phyloP scores from a whole-genome alignment of 1,140 invertebrate genomes.

The Triops cancriformis region DNA sequence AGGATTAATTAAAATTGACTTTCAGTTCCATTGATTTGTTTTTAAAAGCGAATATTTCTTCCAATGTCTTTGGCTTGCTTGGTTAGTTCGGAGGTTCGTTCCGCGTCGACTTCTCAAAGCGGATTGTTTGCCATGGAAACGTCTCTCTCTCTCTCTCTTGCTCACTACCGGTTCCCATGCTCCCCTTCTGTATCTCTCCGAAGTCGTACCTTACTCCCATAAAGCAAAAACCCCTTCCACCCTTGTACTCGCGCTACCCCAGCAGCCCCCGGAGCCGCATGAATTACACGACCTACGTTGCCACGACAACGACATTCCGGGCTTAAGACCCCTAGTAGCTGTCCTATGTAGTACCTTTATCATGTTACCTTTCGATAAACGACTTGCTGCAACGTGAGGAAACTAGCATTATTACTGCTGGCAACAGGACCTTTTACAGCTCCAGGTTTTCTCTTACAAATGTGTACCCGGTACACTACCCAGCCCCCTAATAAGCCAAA shows the following conservation, averaged over 20 bases:
- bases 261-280: not conserved
- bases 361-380: not conserved
- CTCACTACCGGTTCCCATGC: not conserved
- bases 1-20: not conserved
- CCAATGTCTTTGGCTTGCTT: not conserved
- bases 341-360: not conserved
- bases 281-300: not conserved
- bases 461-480: not conserved
- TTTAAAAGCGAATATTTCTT: not conserved
- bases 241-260: no score
- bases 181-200: not conserved
- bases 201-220: not conserved
- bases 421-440: not conserved
- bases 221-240: not conserved
- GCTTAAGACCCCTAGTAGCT: not conserved
- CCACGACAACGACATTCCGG: constrained; percentile 6
- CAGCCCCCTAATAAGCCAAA: not conserved
- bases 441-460: not conserved
- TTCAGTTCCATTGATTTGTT: not conserved
- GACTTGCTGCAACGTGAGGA: constrained; percentile 2
- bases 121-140: constrained; percentile 13
- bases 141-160: not conserved
- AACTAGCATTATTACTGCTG: constrained; percentile 3
- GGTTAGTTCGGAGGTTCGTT: not conserved
- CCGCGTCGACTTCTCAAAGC: not conserved